phyloP scores from a whole-genome alignment of 2,888 invertebrate species.

The Lepidocyrtinus sp. region DNA sequence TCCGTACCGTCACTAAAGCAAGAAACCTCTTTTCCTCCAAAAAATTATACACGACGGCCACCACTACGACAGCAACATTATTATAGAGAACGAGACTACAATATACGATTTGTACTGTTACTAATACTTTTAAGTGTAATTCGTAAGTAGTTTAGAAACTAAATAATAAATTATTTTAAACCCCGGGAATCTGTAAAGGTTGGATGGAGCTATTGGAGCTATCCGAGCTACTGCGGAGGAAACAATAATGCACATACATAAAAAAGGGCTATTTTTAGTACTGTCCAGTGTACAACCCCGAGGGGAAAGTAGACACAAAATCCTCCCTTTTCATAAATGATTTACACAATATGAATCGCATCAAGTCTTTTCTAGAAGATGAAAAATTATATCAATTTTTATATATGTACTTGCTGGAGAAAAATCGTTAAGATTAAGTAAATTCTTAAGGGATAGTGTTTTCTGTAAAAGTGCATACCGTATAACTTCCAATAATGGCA shows the following conservation, averaged over 20 bases:
- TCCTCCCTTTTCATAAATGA: too few species aligned
- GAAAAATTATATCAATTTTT: conserved; percentile 56
- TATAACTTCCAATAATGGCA: too few species aligned
- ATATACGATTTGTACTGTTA: conserved; percentile 39
- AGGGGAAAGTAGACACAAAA: conserved; percentile 4
- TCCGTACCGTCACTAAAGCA: too few species aligned
- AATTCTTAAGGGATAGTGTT: too few species aligned
- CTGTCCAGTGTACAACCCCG: conserved; percentile 35
- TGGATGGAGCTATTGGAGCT: too few species aligned
- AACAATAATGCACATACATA: conserved; percentile 46
- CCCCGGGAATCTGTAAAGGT: too few species aligned
- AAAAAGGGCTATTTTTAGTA: conserved; percentile 19
- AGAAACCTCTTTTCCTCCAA: too few species aligned
- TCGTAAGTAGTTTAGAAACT: too few species aligned
- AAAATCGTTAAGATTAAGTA: too few species aligned
- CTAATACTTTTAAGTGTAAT: conserved; percentile 16
- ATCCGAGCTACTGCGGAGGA: conserved; percentile 45
- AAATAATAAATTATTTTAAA: too few species aligned
- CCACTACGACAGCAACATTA: conserved; percentile 42
- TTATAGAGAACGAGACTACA: conserved; percentile 54
- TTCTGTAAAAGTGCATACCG: too few species aligned
- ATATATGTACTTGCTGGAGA: too few species aligned
- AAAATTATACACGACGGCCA: conserved; percentile 30
- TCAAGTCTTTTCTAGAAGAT: conserved; percentile 49
- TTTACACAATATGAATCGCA: conserved; percentile 34